Base-by-base conservation (phyloP, 1,140 invertebrate genomes). In the Leptestheria dahalacensis region DNA sequence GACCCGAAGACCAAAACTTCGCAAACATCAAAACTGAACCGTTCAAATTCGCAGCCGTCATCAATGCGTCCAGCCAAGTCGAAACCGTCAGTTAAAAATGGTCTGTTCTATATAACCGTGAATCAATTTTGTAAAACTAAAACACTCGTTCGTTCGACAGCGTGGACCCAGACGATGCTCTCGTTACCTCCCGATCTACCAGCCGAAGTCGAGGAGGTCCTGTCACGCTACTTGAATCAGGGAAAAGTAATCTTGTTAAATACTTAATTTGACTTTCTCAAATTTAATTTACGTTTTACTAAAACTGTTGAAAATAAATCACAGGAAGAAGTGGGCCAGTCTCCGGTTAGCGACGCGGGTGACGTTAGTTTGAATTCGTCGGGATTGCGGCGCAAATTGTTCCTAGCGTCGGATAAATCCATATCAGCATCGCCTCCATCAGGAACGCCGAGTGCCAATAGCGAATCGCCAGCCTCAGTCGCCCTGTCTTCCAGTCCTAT, bases 181-280 rank as follows among this genome's bases (percentile, higher is more conserved):
- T 60, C 58, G 2, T 60, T 60, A n/a, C 58, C 58, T 50, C 58
- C 58, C 4, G 58, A 26, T 9, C 23, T 60, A 29, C 58, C 58
- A 20, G 12, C 18, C 6, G 58, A 60, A 53, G 58, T 60, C 41
- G 58, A 60, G 51, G 47, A 60, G 29, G 51, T 60, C 47, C 58
- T 60, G 26, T 20, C 23, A 24, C 49, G 51, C n/a, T 60, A 60
- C 11, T 41, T 60, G 58, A 52, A 52, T 52, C 47, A 53, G 18
- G 47, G 26, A 6, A 25, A 20, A 23, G 58, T 60, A 51, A 48
- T 15, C 25, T 23, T 23, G 11, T 23, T 11, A 47, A 11, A 12
- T 47, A 47, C n/a, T 12, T 47, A 47, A n/a, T 47, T 47, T 47
- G 46, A 47, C 11, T 47, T 47, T 47, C 46, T 47, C 11, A 47